A percentile compares a stretch with the other conserved stretches of the same genome.
Conservation (phyloP, 1,140 invertebrate genomes). For the Marisa cornuarietis region DNA sequence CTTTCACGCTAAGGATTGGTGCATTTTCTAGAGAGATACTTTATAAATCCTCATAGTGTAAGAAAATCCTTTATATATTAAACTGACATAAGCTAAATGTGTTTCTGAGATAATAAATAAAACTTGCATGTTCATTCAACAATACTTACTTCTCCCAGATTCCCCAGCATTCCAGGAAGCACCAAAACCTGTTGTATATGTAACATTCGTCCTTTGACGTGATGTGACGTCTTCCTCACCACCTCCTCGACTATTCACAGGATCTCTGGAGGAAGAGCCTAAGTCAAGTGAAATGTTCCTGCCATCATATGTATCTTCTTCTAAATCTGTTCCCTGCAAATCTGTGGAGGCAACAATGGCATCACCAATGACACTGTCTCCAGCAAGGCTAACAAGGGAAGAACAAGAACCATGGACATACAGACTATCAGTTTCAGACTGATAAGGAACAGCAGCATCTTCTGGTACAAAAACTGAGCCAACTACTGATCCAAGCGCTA, state of each 20-base stretch:
- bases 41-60: too few species aligned
- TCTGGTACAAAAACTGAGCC: neutral
- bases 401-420: conserved; percentile 17
- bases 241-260: neutral
- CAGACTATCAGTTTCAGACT: conserved; percentile 1
- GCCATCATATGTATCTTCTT: neutral
- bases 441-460: neutral
- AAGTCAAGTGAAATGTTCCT: neutral
- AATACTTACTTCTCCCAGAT: conserved; percentile 6
- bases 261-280: neutral
- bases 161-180: neutral
- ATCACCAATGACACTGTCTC: conserved; percentile 1
- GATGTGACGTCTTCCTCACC: neutral
- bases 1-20: too few species aligned
- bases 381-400: conserved; percentile 14
- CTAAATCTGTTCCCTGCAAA: neutral
- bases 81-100: too few species aligned
- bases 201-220: too few species aligned
- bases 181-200: neutral
- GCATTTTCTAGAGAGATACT: too few species aligned
- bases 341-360: neutral
- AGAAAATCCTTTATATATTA: too few species aligned
- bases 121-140: too few species aligned
- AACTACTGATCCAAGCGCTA: neutral
- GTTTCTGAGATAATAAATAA: too few species aligned